phyloP scores from a whole-genome alignment of 1,140 invertebrate species.

The Andricus grossulariae region DNA sequence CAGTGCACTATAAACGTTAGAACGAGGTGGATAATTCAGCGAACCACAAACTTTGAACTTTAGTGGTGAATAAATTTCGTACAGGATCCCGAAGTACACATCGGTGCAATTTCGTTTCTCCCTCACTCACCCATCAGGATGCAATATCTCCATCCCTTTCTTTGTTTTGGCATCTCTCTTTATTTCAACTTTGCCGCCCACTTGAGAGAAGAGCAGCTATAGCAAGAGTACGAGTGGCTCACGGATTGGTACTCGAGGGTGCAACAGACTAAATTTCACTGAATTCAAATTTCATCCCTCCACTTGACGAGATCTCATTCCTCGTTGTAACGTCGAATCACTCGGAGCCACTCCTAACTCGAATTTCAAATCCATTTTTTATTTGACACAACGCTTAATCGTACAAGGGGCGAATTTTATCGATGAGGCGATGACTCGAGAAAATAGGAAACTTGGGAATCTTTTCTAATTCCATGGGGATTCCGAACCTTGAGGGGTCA shows the following conservation, averaged over 20 bases:
- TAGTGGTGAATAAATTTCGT: conserved; percentile 59
- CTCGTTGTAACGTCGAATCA: conserved; percentile 37
- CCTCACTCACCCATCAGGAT: neutral
- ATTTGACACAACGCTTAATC: neutral
- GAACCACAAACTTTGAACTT: conserved; percentile 34
- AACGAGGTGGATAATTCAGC: conserved; percentile 12
- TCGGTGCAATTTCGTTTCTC: neutral
- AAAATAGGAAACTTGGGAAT: conserved; percentile 56
- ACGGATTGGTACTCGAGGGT: conserved; percentile 44
- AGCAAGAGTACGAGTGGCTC: conserved; percentile 40
- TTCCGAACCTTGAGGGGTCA: conserved; percentile 36
- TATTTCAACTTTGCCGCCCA: conserved; percentile 58
- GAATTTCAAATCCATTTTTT: neutral
- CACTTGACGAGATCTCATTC: conserved; percentile 35
- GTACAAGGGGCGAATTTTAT: conserved; percentile 55
- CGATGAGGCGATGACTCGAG: conserved; percentile 53
- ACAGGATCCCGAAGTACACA: conserved; percentile 32
- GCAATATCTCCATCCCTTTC: neutral
- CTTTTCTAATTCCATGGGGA: conserved; percentile 57
- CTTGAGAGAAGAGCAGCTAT: conserved; percentile 38
- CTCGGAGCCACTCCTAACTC: conserved; percentile 21
- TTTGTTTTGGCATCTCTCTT: conserved; percentile 44
- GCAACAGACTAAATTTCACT: conserved; percentile 54
- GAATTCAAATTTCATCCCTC: conserved; percentile 57
- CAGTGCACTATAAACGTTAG: conserved; percentile 28